phyloP scores from a whole-genome alignment of 2,888 invertebrate genomes.

The Acanthosepion lycidas region DNA sequence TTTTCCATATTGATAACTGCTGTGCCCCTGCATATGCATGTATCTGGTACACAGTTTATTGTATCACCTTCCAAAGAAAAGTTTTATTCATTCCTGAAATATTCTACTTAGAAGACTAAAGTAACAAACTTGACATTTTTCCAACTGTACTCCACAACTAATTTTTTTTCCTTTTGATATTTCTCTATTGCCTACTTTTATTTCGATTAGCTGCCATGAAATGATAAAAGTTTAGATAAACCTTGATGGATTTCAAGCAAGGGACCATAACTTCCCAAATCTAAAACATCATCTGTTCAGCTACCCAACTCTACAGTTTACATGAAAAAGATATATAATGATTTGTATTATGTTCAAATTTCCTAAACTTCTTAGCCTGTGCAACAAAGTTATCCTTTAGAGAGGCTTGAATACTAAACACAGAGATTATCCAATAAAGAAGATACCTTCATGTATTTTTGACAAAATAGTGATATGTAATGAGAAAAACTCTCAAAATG shows the following conservation, averaged over 20 bases:
- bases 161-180: neutral
- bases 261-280: neutral
- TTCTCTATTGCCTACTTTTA: neutral
- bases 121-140: neutral
- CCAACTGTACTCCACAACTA: neutral
- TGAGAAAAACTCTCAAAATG: no score
- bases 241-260: neutral
- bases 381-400: no score
- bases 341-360: no score
- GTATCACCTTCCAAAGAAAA: neutral
- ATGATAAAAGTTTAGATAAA: neutral
- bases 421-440: no score
- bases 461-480: no score
- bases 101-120: neutral
- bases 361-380: no score
- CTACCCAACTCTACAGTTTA: no score
- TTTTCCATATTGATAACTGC: no score
- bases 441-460: no score
- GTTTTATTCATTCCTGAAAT: neutral
- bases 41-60: neutral
- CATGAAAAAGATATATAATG: no score
- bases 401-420: no score
- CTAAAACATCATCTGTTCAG: neutral
- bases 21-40: no score
- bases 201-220: neutral